phyloP scores from a whole-genome alignment of 2,888 invertebrate species.

The Eulithis prunata region DNA sequence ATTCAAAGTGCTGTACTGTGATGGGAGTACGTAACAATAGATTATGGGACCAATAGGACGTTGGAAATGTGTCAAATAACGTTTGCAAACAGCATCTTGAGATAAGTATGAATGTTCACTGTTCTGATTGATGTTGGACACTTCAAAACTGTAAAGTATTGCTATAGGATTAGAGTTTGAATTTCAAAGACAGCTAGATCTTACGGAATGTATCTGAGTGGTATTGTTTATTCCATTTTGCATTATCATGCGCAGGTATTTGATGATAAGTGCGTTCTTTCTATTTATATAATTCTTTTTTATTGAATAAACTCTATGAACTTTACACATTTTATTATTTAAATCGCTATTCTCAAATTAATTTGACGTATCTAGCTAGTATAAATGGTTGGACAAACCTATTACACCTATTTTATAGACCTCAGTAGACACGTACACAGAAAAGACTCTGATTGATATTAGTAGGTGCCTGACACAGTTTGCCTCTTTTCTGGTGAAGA shows the following conservation, averaged over 20 bases:
- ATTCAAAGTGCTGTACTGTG: not conserved
- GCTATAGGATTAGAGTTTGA: conserved; percentile 26
- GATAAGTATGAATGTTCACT: not conserved
- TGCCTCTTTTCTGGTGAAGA: too few species aligned
- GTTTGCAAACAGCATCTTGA: not conserved
- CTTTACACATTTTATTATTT: conserved; percentile 13
- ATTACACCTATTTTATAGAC: too few species aligned
- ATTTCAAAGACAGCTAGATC: conserved; percentile 32
- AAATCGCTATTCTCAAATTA: too few species aligned
- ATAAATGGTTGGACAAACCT: too few species aligned
- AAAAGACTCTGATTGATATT: too few species aligned
- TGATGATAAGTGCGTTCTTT: conserved; percentile 66
- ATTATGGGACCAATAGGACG: conserved; percentile 25
- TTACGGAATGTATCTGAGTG: conserved; percentile 56
- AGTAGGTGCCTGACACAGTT: too few species aligned
- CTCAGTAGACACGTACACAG: too few species aligned
- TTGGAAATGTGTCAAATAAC: not conserved
- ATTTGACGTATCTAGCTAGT: too few species aligned
- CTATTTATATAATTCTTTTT: conserved; percentile 64
- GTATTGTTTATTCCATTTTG: conserved; percentile 70
- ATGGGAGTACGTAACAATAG: not conserved
- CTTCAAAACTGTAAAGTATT: conserved; percentile 9
- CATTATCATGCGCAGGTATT: conserved; percentile 68
- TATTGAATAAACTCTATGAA: conserved; percentile 60
- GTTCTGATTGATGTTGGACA: conserved; percentile 3